phyloP scores from a whole-genome alignment of 2,113 vertebrate genomes.

The Notothenia coriiceps region DNA sequence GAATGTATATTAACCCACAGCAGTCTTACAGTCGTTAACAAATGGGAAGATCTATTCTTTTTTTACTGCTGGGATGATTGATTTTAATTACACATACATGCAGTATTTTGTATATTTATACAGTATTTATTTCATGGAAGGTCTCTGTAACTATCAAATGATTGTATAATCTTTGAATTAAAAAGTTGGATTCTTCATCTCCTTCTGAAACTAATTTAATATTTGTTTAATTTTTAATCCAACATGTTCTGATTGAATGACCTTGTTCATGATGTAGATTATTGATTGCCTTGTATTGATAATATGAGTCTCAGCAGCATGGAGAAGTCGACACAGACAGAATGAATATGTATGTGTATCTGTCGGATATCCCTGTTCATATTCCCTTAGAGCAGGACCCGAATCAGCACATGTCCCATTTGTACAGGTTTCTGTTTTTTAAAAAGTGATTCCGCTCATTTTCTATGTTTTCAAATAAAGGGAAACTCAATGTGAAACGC shows the following conservation, averaged over 20 bases:
- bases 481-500: constrained; percentile 50
- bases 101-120: constrained; percentile 26
- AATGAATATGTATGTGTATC: constrained; percentile 54
- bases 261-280: constrained; percentile 44
- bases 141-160: constrained; percentile 7
- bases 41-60: background rate
- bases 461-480: constrained; percentile 58
- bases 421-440: constrained; percentile 59
- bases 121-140: constrained; percentile 18
- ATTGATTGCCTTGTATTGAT: constrained; percentile 60
- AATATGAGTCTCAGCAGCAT: constrained; percentile 25
- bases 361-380: constrained; percentile 3
- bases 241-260: constrained; percentile 49
- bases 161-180: constrained; percentile 38
- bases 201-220: constrained; percentile 28
- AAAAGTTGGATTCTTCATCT: constrained; percentile 37
- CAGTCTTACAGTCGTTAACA: constrained; percentile 10
- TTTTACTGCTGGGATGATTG: background rate
- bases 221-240: constrained; percentile 49
- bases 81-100: constrained; percentile 20
- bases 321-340: constrained; percentile 12
- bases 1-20: background rate
- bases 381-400: constrained; percentile 38
- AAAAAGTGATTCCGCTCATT: constrained; percentile 57
- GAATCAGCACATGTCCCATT: constrained; percentile 65